Evolutionary conservation across 2,888 invertebrate species (phyloP).

Genomic region (Adela reaumurella): DNA sequence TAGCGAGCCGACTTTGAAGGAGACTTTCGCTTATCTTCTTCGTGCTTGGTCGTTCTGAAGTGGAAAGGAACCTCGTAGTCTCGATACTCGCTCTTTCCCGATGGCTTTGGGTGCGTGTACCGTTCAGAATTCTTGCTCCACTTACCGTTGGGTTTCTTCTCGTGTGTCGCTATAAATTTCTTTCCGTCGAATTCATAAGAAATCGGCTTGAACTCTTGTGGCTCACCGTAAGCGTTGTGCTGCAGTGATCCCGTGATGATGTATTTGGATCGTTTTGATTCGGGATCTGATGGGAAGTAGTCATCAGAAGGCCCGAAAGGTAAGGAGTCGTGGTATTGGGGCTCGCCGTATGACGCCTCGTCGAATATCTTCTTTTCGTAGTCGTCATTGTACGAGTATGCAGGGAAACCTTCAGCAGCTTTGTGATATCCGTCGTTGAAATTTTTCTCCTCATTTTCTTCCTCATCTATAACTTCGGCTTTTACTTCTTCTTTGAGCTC

Average conservation of each 20-base stretch:
- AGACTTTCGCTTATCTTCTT: neutral
- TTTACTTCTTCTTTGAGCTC: slow-evolving; percentile 27
- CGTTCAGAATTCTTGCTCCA: neutral
- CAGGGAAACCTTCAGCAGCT: slow-evolving; percentile 41
- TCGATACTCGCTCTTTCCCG: neutral
- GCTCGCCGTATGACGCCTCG: slow-evolving; percentile 29
- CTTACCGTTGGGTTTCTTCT: neutral
- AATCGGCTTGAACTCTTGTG: neutral
- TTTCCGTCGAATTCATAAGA: neutral
- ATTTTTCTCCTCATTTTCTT: slow-evolving; percentile 41
- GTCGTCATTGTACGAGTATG: slow-evolving; percentile 25
- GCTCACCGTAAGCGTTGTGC: neutral
- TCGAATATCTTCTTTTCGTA: slow-evolving; percentile 35
- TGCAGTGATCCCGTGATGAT: neutral
- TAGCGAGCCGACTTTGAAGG: neutral
- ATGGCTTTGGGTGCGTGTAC: neutral
- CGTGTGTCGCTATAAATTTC: neutral
- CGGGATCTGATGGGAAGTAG: neutral
- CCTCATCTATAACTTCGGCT: slow-evolving; percentile 27
- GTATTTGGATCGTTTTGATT: neutral
- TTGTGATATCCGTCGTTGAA: slow-evolving; percentile 45
- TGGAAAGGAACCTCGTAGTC: neutral
- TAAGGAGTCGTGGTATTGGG: slow-evolving; percentile 18
- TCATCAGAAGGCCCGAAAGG: slow-evolving; percentile 1
- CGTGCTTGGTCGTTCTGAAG: neutral